Base-by-base conservation (phyloP, 2,113 vertebrate genomes). In the Pedionomus torquatus region DNA sequence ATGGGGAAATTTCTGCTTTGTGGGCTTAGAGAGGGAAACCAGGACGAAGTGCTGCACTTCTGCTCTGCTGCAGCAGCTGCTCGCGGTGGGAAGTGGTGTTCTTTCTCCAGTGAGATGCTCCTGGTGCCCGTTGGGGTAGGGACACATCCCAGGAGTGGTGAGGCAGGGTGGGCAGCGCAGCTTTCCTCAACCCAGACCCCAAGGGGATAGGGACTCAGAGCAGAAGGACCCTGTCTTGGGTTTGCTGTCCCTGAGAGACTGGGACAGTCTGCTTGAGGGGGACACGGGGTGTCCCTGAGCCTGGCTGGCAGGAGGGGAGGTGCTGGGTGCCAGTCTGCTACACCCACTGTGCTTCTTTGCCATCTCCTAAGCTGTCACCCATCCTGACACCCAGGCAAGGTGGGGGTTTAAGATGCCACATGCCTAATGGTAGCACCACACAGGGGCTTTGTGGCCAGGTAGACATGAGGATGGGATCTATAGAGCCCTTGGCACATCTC, bases 11-110 rank as follows among this genome's bases (percentile, higher is more conserved):
- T 93, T 92, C 74, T 3, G 5, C 63, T 95, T 85, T 16, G 5
- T 13, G 80, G 80, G 89, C 54, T 95, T 51, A 23, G 86, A 44
- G 74, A 92, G 77, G 83, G 86, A 96, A 97, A 97, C 41, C 86
- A 83, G 83, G 94, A 82, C n/a, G 19, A 86, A 89, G 92, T 3
- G 10, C 83, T 5, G 74, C 69, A 79, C 57, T 77, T 87, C 61
- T 71, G 87, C 61, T 90, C 87, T 64, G 92, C 95, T 93, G 93
- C 60, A 1, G 76, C 94, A 95, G 86, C 51, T 1, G 12, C 74
- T 81, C 3, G 0, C 1, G 0, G 49, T 43, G 78, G 66, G 64
- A 70, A 95, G 35, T 3, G 0, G 7, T 4, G 2, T 46, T 79
- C 51, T 61, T 71, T 13, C 74, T 58, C 85, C 2, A 1, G 64